Evolutionary conservation across 1,140 invertebrate genomes (phyloP).

Genomic region (Thereuonema tuberculata): DNA sequence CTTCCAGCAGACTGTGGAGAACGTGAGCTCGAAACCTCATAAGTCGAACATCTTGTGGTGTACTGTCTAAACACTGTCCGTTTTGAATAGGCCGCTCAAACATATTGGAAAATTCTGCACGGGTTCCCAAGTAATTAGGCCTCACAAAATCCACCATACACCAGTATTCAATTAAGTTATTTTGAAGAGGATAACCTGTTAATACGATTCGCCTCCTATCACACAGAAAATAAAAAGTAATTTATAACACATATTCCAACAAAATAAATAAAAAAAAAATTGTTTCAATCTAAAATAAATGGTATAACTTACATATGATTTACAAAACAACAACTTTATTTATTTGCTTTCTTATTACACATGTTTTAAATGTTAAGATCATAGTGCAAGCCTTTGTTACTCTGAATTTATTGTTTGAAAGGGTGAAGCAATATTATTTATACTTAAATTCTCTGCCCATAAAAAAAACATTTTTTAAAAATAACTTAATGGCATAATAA

Average conservation of each 20-base stretch:
- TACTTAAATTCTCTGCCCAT: too few relatives aligned
- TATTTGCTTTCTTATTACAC: too few relatives aligned
- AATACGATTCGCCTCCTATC: constrained; percentile 68
- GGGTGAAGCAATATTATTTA: too few relatives aligned
- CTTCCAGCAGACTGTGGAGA: constrained; percentile 71
- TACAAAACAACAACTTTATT: too few relatives aligned
- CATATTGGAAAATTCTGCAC: constrained; percentile 90
- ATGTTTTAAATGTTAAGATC: too few relatives aligned
- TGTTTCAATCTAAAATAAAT: too few relatives aligned
- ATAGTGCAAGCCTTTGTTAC: too few relatives aligned
- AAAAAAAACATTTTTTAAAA: too few relatives aligned
- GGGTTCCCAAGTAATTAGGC: constrained; percentile 74
- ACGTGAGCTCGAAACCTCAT: constrained; percentile 84
- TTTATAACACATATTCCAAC: not conserved
- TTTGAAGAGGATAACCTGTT: constrained; percentile 93
- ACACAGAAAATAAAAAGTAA: not conserved
- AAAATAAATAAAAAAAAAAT: too few relatives aligned
- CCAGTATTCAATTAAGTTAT: constrained; percentile 92
- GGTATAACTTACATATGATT: too few relatives aligned
- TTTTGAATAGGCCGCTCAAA: constrained; percentile 90
- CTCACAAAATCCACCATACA: constrained; percentile 92
- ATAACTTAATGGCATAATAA: too few relatives aligned
- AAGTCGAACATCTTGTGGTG: constrained; percentile 70
- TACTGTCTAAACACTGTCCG: constrained; percentile 85
- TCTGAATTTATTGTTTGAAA: too few relatives aligned